phyloP scores from a whole-genome alignment of 2,888 invertebrate genomes.

The Cheilosia scutellata region DNA sequence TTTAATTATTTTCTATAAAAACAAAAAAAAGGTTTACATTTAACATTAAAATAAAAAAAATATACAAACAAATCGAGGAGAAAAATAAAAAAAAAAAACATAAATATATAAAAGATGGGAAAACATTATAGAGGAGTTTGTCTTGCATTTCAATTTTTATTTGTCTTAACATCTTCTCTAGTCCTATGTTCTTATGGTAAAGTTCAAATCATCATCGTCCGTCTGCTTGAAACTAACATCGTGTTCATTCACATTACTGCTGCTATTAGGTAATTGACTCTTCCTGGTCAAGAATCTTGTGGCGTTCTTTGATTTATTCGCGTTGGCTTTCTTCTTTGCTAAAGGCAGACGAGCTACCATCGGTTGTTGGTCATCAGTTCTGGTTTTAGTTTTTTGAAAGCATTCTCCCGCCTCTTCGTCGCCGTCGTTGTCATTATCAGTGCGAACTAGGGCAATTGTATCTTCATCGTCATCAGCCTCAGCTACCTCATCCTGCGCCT shows the following conservation, averaged over 20 bases:
- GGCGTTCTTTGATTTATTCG: conserved; percentile 36
- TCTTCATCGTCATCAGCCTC: background rate
- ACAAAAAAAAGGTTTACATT: background rate
- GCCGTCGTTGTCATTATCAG: conserved; percentile 16
- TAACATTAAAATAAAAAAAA: conserved; percentile 22
- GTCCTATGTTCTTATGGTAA: conserved; percentile 58
- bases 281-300: conserved; percentile 49
- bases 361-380: conserved; percentile 22
- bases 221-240: conserved; percentile 55
- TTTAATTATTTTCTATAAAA: conserved; percentile 3
- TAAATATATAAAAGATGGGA: conserved; percentile 27
- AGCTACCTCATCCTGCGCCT: conserved; percentile 67
- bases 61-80: conserved; percentile 26
- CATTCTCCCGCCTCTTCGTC: conserved; percentile 15
- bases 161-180: conserved; percentile 18
- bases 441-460: conserved; percentile 35
- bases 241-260: conserved; percentile 28
- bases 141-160: conserved; percentile 39
- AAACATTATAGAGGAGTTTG: conserved; percentile 21
- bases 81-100: conserved; percentile 31
- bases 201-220: conserved; percentile 48
- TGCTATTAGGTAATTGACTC: conserved; percentile 43
- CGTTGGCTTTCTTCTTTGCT: conserved; percentile 37
- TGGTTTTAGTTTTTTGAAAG: conserved; percentile 44
- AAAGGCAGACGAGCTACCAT: conserved; percentile 39